These are phyloP conservation scores for Tetrax tetrax DNA, from an alignment of 2,113 vertebrate species.

Conservation along the genomic window DNA sequence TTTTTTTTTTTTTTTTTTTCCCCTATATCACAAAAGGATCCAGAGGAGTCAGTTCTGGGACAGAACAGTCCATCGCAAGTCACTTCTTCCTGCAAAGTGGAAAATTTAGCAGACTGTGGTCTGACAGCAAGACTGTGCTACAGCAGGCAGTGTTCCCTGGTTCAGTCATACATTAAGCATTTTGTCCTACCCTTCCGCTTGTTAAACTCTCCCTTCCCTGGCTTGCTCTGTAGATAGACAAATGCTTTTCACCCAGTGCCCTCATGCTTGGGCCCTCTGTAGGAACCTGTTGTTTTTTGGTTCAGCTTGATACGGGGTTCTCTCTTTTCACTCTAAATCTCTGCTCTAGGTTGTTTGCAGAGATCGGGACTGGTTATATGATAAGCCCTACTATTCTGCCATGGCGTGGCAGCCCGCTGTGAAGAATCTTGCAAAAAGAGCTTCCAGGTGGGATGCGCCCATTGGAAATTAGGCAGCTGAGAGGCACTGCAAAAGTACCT, in stretches of 20 bases:
- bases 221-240: not conserved
- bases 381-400: not conserved
- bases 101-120: not conserved
- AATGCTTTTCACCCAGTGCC: not conserved
- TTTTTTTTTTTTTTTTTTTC: not conserved
- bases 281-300: not conserved
- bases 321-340: not conserved
- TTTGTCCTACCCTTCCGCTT: not conserved
- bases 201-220: not conserved
- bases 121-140: not conserved
- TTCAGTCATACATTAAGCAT: not conserved
- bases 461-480: not conserved
- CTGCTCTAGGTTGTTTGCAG: not conserved
- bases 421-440: not conserved
- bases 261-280: not conserved
- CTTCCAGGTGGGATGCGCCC: not conserved
- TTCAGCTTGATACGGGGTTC: not conserved
- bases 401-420: fast-evolving
- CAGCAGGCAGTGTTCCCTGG: not conserved
- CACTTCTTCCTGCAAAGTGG: not conserved
- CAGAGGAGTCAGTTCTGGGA: not conserved
- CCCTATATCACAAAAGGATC: not conserved
- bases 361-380: fast-evolving
- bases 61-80: not conserved
- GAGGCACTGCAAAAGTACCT: not conserved